Evolutionary conservation across 2,113 vertebrate species (phyloP).

Genomic region (Ahaetulla prasina): DNA sequence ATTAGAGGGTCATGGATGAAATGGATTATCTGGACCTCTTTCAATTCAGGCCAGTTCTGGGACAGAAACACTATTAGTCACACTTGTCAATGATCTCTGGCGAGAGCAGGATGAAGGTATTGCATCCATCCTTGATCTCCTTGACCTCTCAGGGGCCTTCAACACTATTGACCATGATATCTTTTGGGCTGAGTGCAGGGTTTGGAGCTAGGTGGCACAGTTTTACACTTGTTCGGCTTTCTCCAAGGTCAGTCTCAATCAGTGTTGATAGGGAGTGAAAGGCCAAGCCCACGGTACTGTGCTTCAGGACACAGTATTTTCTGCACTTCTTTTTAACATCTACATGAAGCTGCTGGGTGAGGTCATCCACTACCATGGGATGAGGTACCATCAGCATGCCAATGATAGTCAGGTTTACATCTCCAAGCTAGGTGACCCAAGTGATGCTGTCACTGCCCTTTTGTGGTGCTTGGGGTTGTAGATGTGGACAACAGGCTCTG

Average conservation of each 20-base stretch:
- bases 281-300: not conserved
- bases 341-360: not conserved
- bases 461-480: not conserved
- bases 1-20: not conserved
- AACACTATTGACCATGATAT: not conserved
- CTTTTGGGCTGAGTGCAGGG: not conserved
- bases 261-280: not conserved
- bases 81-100: not conserved
- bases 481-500: not conserved
- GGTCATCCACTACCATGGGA: not conserved
- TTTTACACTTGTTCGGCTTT: not conserved
- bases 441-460: not conserved
- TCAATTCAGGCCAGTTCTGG: not conserved
- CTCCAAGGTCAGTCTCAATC: not conserved
- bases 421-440: not conserved
- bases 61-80: not conserved
- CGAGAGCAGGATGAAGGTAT: not conserved
- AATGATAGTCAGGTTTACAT: not conserved
- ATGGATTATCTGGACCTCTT: not conserved
- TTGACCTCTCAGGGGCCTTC: not conserved
- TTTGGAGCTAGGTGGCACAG: not conserved
- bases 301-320: not conserved
- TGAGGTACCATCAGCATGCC: not conserved
- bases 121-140: not conserved
- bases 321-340: not conserved